Base-by-base conservation (phyloP, 1,140 invertebrate genomes). In the Hylaeus anthracinus region DNA sequence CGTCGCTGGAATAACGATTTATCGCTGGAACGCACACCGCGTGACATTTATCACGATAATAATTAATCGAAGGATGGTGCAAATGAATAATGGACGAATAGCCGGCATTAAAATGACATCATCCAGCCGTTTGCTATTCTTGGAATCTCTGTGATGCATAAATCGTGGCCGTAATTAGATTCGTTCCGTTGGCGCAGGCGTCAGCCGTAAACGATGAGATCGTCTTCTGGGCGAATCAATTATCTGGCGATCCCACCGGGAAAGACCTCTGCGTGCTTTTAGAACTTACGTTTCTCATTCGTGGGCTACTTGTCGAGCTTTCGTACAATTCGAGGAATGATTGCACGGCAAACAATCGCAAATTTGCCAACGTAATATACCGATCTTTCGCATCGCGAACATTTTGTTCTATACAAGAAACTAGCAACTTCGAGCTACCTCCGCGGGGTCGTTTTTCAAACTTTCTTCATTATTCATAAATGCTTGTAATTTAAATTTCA, bases 21-120 rank as follows among this genome's bases (percentile, higher is more conserved):
- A 87, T 84, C 66, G 64, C 37, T n/a, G 37, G 63, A 64, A 78
- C 56, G 55, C 63, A 43, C 64, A 67, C 56, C 56, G 56, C 51
- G 67, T 84, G 82, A 83, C 76, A 73, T 85, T 89, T 82, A 87
- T 84, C 86, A 67, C 82, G 88, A 88, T 90, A 84, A 88, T 90
- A 90, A 89, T 86, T 90, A 90, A 90, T 90, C 87, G 85, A 79
- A 39, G 70, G 64, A 41, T 64, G 64, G 73, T 81, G 61, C 60
- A 26, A 76, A 73, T 87, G 79, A 87, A 74, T 87, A 85, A 87
- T 82, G 73, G 70, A 48, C 63, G 72, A 81, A 53, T 58, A 9
- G 51, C 43, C 8, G 48, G 43, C 48, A 81, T 87, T 74, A 87
- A 85, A 88, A 61, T 43, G 72, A 71, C 73, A 85, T 85, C 69